phyloP scores from a whole-genome alignment of 2,888 invertebrate species.

The Neoscelio sp. region DNA sequence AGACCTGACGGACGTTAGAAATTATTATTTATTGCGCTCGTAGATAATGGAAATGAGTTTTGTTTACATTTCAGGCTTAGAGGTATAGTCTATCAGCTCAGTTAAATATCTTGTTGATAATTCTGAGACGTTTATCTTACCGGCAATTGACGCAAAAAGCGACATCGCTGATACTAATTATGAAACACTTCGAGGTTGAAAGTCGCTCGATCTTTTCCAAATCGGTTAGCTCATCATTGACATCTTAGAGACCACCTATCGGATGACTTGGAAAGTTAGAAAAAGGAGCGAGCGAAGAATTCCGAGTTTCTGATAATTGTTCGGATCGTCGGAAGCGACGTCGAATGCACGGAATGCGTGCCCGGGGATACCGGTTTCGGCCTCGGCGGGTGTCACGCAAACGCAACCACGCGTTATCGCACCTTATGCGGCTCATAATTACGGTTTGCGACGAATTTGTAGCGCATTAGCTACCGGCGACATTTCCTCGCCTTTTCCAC shows the following conservation, averaged over 20 bases:
- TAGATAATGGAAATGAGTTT: conserved; percentile 35
- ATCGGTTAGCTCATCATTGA: conserved; percentile 18
- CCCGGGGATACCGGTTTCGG: conserved; percentile 60
- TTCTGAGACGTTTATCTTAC: conserved; percentile 29
- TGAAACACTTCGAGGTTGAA: conserved; percentile 56
- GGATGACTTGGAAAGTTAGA: conserved; percentile 10
- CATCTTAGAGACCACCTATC: conserved; percentile 45
- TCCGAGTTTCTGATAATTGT: conserved; percentile 61
- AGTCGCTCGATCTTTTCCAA: conserved; percentile 36
- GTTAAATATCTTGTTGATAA: conserved; percentile 13
- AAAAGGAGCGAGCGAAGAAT: conserved; percentile 50
- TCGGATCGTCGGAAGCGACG: conserved; percentile 55
- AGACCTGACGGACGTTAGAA: not conserved
- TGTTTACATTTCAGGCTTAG: conserved; percentile 32
- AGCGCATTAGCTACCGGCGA: conserved; percentile 67
- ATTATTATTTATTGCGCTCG: conserved; percentile 47
- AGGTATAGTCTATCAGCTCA: not conserved
- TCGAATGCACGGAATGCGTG: conserved; percentile 46
- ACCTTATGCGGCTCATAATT: conserved; percentile 68
- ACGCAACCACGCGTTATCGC: conserved; percentile 65
- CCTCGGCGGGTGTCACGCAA: conserved; percentile 67
- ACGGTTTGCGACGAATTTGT: conserved; percentile 70
- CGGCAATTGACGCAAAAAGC: conserved; percentile 49
- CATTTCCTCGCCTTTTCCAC: conserved; percentile 68
- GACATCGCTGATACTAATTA: conserved; percentile 59